Conservation (phyloP, 2,113 vertebrate species). For the Salvator merianae region DNA sequence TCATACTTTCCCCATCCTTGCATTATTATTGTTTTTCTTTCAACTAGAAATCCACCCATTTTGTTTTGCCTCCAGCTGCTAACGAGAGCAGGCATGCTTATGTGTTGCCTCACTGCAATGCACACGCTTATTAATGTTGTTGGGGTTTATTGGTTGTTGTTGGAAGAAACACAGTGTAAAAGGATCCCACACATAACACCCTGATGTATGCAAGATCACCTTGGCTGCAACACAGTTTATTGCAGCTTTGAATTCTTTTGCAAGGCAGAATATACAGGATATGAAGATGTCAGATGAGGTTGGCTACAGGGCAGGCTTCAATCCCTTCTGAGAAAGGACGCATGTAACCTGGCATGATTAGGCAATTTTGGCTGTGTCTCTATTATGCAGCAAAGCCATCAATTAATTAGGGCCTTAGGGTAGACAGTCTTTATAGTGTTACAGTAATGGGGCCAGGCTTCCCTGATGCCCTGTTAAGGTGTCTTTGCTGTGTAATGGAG, state of each 20-base stretch:
- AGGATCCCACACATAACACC: background rate
- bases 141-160: background rate
- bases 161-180: background rate
- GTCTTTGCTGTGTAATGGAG: too few relatives aligned
- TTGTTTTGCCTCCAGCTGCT: background rate
- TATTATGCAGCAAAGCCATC: too few relatives aligned
- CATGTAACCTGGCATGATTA: too few relatives aligned
- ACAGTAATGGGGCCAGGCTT: too few relatives aligned
- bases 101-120: background rate
- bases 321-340: background rate
- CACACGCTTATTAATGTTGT: background rate
- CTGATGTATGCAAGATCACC: background rate
- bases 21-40: background rate
- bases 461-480: too few relatives aligned
- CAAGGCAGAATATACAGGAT: background rate
- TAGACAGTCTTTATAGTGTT: too few relatives aligned
- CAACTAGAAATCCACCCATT: background rate
- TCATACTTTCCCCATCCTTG: background rate
- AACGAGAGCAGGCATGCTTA: background rate
- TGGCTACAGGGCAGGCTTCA: background rate
- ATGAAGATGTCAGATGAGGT: background rate
- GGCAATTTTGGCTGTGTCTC: too few relatives aligned
- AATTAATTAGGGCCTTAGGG: too few relatives aligned
- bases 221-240: background rate
- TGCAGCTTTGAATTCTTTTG: background rate